Evolutionary conservation across 1,140 invertebrate species (phyloP).

Genomic region (Drosophila malerkotliana): DNA sequence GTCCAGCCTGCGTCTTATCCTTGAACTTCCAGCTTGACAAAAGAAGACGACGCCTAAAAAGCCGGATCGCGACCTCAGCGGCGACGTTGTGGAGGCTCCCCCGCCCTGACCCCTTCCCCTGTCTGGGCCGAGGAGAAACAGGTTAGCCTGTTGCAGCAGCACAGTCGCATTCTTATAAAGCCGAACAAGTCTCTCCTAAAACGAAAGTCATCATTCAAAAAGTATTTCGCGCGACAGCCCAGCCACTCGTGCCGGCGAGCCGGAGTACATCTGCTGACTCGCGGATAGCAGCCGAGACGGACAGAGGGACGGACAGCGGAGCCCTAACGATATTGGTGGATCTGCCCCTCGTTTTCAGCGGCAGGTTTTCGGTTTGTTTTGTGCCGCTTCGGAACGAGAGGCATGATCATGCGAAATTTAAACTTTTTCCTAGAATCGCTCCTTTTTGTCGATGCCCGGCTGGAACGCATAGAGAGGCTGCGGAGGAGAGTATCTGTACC

Average conservation of each 20-base stretch:
- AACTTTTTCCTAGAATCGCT: conserved; percentile 69
- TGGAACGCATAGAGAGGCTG: not conserved
- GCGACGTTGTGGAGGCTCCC: conserved; percentile 11
- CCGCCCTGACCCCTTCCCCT: not conserved
- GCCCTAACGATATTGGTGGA: conserved; percentile 45
- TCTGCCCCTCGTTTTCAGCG: conserved; percentile 29
- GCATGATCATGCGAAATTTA: conserved; percentile 69
- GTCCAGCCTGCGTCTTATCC: conserved; percentile 55
- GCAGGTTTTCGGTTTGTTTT: conserved; percentile 29
- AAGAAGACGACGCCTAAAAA: conserved; percentile 51
- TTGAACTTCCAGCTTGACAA: conserved; percentile 75
- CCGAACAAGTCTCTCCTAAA: conserved; percentile 36
- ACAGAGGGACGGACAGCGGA: not conserved
- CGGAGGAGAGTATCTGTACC: no score
- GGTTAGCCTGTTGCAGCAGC: conserved; percentile 48
- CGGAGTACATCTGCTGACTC: conserved; percentile 57
- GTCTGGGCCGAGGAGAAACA: conserved; percentile 40
- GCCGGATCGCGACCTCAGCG: conserved; percentile 34
- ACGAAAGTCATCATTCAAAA: conserved; percentile 70
- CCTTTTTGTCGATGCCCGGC: conserved; percentile 15
- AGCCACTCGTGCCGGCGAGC: conserved; percentile 36
- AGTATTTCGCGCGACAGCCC: conserved; percentile 38
- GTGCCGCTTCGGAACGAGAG: conserved; percentile 29
- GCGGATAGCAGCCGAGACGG: not conserved
- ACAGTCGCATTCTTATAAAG: conserved; percentile 44